These are phyloP conservation scores for Drosophila leontia DNA, from an alignment of 1,140 invertebrate species.

Conservation along the genomic window DNA sequence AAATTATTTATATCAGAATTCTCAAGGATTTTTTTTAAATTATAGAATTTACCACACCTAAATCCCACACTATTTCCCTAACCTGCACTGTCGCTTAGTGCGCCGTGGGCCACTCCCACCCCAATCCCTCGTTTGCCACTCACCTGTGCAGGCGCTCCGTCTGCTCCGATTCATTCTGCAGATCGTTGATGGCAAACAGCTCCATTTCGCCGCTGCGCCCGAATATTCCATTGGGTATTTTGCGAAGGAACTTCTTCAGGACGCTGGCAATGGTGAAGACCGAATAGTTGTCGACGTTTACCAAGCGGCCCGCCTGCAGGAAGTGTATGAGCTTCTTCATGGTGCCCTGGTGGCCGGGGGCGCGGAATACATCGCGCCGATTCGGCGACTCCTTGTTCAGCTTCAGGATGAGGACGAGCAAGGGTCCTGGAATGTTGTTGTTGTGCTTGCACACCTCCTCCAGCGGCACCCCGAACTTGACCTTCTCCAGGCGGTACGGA, in stretches of 20 bases:
- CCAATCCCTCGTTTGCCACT: slow-evolving; percentile 44
- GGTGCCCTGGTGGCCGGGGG: slow-evolving; percentile 96
- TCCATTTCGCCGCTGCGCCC: slow-evolving; percentile 94
- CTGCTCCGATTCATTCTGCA: slow-evolving; percentile 92
- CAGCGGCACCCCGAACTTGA: slow-evolving; percentile 95
- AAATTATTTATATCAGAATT: too few relatives aligned
- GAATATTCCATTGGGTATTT: slow-evolving; percentile 98
- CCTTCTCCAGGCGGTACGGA: slow-evolving; percentile 94
- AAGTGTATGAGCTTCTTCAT: slow-evolving; percentile 99
- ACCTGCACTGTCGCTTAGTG: background rate
- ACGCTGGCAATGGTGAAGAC: slow-evolving; percentile 99
- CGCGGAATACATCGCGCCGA: slow-evolving; percentile 96
- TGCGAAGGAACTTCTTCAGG: slow-evolving; percentile 98
- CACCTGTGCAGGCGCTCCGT: slow-evolving; percentile 96
- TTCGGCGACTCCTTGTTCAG: slow-evolving; percentile 97
- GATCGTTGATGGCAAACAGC: slow-evolving; percentile 94
- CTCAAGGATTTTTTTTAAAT: too few relatives aligned
- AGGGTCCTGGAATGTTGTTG: slow-evolving; percentile 95
- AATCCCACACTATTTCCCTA: background rate
- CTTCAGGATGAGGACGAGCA: slow-evolving; percentile 96
- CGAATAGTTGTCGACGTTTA: slow-evolving; percentile 99
- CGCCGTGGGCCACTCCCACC: slow-evolving; percentile 5
- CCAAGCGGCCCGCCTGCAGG: slow-evolving; percentile 95
- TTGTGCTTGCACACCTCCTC: slow-evolving; percentile 97
- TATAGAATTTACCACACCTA: too few relatives aligned